A percentile compares a stretch with the other conserved stretches of the same genome.
Evolutionary conservation across 2,113 vertebrate genomes (phyloP).

Genomic region (Trematomus loennbergii): DNA sequence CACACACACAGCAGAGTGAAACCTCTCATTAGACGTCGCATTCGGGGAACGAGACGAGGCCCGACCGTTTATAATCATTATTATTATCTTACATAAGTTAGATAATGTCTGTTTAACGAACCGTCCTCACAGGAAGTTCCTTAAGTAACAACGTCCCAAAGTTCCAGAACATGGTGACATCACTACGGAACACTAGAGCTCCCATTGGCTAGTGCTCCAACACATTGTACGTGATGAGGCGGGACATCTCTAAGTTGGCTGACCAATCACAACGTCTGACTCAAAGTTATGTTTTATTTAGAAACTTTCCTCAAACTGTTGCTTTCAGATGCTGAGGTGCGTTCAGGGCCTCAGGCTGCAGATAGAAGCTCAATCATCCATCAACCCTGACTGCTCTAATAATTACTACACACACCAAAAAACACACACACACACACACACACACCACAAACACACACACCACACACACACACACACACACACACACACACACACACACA

Average conservation of each 20-base stretch:
- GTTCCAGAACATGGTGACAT: too few species aligned
- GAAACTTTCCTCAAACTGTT: conserved; percentile 25
- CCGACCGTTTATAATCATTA: conserved; percentile 38
- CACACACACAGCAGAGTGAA: conserved; percentile 32
- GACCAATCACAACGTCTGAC: not conserved
- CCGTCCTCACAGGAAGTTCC: not conserved
- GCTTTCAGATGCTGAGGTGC: conserved; percentile 10
- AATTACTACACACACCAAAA: conserved; percentile 64
- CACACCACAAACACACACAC: conserved; percentile 14
- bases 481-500: conserved; percentile 13
- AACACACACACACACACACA: conserved; percentile 32
- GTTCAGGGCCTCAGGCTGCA: conserved; percentile 50
- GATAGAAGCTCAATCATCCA: conserved; percentile 69
- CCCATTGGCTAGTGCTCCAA: too few species aligned
- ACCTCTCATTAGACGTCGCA: conserved; percentile 58
- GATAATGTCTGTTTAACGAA: conserved; percentile 24
- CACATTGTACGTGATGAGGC: too few species aligned
- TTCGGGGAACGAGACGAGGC: conserved; percentile 37
- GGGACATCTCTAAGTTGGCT: too few species aligned
- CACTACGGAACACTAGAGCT: too few species aligned
- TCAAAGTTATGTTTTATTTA: too few species aligned
- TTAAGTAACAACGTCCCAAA: too few species aligned
- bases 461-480: conserved; percentile 10
- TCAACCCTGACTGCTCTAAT: conserved; percentile 67
- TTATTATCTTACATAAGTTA: conserved; percentile 8